phyloP scores from a whole-genome alignment of 2,797 vertebrate genomes.

The Falco concolor region DNA sequence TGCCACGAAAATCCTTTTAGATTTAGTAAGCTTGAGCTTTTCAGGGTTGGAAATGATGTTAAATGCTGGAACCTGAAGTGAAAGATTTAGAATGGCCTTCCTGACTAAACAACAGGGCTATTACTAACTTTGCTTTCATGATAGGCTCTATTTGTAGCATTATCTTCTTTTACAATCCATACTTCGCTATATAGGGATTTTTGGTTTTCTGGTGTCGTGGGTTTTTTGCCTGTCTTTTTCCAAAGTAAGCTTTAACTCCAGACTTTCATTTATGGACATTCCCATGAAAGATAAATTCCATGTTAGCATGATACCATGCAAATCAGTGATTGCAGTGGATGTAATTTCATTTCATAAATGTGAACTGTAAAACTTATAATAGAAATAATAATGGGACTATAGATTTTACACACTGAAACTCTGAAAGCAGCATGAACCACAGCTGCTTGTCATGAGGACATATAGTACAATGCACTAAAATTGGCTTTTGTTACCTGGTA shows the following conservation, averaged over 20 bases:
- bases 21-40: neutral
- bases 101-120: neutral
- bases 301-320: neutral
- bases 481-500: neutral
- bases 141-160: neutral
- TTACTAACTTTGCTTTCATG: neutral
- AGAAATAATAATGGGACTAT: neutral
- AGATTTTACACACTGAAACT: neutral
- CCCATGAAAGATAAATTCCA: neutral
- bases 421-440: neutral
- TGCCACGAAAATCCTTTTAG: neutral
- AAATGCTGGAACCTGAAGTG: neutral
- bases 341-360: neutral
- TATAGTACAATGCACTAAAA: neutral
- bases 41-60: neutral
- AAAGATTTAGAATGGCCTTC: neutral
- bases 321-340: neutral
- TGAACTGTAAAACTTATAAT: neutral
- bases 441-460: neutral
- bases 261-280: neutral
- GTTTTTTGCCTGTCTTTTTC: neutral
- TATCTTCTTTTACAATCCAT: neutral
- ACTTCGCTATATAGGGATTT: neutral
- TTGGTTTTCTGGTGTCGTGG: neutral
- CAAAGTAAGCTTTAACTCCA: neutral